Evolutionary conservation across 64 coral and sea anemone genomes (phyloP).

Genomic region (Pachyseris speciosa): DNA sequence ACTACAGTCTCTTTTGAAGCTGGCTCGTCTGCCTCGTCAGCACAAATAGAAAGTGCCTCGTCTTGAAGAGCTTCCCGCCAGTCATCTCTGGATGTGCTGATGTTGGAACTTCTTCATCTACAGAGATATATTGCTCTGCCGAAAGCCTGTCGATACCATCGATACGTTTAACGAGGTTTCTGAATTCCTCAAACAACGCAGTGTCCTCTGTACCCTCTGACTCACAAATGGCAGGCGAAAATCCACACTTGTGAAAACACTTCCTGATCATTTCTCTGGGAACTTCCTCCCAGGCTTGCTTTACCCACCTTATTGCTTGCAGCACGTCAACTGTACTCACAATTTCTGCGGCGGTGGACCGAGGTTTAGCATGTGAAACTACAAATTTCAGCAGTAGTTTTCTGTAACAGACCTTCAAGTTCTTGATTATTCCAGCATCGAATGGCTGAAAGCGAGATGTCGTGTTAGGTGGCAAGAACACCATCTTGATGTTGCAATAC

Average conservation of each 20-base stretch:
- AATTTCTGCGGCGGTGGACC: conserved; percentile 5
- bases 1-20: too few relatives aligned
- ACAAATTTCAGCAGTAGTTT: conserved; percentile 32
- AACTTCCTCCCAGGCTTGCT: conserved; percentile 23
- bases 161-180: too few relatives aligned
- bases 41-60: too few relatives aligned
- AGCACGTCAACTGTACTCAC: conserved; percentile 16
- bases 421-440: conserved; percentile 4
- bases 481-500: too few relatives aligned
- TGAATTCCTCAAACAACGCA: not conserved
- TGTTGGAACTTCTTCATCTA: too few relatives aligned
- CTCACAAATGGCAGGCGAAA: not conserved
- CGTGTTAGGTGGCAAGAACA: conserved; percentile 1
- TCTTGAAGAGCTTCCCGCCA: too few relatives aligned
- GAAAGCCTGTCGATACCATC: too few relatives aligned
- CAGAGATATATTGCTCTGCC: too few relatives aligned
- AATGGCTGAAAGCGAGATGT: conserved; percentile 1
- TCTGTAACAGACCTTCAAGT: not conserved
- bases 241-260: conserved; percentile 18
- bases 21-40: too few relatives aligned
- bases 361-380: not conserved
- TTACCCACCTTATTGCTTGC: conserved; percentile 22
- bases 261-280: conserved; percentile 6
- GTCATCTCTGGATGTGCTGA: too few relatives aligned
- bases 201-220: not conserved